A percentile compares a stretch with the other conserved stretches of the same genome.
Evolutionary conservation across 2,888 invertebrate species (phyloP).

Genomic region (Acholoe squamosa): DNA sequence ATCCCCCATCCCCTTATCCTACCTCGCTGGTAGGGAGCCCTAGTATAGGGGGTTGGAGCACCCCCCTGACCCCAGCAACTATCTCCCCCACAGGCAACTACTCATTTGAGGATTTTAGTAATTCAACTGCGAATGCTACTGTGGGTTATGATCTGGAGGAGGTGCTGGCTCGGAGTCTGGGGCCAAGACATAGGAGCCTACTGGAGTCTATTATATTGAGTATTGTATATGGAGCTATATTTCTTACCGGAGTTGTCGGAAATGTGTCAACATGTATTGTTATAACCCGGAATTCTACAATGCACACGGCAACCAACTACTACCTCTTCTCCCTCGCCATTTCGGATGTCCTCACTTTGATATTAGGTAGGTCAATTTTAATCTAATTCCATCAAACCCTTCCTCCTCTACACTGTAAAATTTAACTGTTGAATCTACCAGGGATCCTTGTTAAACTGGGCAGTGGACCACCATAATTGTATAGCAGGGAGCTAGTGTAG

Average conservation of each 20-base stretch:
- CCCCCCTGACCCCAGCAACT: not conserved
- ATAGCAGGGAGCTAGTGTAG: too few relatives aligned
- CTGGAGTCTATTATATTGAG: conserved; percentile 76
- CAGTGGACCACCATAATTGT: too few relatives aligned
- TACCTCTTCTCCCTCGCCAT: conserved; percentile 94
- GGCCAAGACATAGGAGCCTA: conserved; percentile 74
- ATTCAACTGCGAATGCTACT: not conserved
- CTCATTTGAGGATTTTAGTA: not conserved
- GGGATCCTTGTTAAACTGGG: too few relatives aligned
- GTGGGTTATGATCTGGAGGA: conserved; percentile 67
- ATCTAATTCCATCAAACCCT: too few relatives aligned
- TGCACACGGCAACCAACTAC: conserved; percentile 96
- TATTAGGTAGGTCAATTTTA: conserved; percentile 87
- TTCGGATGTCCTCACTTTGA: conserved; percentile 90
- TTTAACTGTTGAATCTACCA: too few relatives aligned
- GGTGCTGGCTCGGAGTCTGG: conserved; percentile 72
- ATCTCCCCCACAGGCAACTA: not conserved
- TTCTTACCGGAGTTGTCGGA: conserved; percentile 91
- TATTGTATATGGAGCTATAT: conserved; percentile 87
- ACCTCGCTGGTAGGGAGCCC: too few relatives aligned
- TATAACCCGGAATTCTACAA: conserved; percentile 90
- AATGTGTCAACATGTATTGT: conserved; percentile 93
- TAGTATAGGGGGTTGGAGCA: not conserved
- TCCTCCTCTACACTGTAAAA: too few relatives aligned
- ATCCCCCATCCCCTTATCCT: too few relatives aligned